These are phyloP conservation scores for Glyptemys insculpta DNA, from an alignment of 2,797 vertebrate genomes.

Conservation along the genomic window DNA sequence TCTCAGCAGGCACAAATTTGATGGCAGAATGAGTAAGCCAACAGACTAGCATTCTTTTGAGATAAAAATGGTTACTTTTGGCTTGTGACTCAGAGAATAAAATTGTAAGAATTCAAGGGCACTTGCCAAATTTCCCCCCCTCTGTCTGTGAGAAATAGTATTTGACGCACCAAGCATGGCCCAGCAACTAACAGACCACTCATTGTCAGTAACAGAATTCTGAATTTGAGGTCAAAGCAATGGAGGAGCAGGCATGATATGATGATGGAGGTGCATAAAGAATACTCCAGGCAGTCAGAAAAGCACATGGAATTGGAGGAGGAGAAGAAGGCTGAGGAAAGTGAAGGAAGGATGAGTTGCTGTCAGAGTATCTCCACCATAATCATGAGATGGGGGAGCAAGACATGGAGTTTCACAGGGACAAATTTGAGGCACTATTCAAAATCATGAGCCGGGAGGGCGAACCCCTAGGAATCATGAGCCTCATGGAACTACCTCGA, in stretches of 20 bases:
- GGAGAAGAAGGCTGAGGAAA: background rate
- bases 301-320: background rate
- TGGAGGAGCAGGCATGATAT: background rate
- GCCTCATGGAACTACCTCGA: background rate
- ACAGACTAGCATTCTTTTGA: background rate
- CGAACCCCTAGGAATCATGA: background rate
- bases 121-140: background rate
- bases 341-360: background rate
- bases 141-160: background rate
- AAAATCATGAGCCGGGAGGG: background rate
- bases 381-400: background rate
- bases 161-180: background rate
- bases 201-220: background rate
- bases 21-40: conserved; percentile 3
- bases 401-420: background rate
- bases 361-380: background rate
- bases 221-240: background rate
- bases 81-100: background rate
- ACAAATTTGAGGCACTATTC: background rate
- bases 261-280: background rate
- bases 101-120: background rate
- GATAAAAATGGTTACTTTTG: background rate
- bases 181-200: background rate
- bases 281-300: background rate
- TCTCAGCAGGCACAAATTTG: conserved; percentile 24